Evolutionary conservation across 64 coral and sea anemone genomes (phyloP).

Genomic region (Stichodactyla mertensii): DNA sequence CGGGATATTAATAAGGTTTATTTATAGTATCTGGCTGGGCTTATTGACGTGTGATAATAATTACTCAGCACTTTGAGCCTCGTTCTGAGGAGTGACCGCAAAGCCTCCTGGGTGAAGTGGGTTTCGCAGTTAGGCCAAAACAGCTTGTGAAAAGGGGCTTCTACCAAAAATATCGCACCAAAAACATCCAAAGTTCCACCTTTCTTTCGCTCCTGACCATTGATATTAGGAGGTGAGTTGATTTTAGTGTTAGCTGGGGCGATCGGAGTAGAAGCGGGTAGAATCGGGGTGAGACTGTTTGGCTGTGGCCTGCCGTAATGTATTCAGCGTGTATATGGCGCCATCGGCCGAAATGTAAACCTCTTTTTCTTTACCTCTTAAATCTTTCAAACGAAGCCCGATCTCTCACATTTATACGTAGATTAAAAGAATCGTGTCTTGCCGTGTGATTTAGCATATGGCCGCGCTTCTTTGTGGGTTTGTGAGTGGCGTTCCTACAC

Average conservation of each 20-base stretch:
- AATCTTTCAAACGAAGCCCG: background rate
- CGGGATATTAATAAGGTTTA: background rate
- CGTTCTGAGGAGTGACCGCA: background rate
- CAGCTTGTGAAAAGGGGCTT: conserved; percentile 21
- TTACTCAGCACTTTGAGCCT: conserved; percentile 23
- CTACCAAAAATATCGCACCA: conserved; percentile 6
- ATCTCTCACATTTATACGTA: background rate
- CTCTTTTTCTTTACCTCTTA: background rate
- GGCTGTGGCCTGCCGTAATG: conserved; percentile 22
- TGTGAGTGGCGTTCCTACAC: background rate
- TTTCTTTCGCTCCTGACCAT: background rate
- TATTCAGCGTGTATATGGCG: conserved; percentile 39
- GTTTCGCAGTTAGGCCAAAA: conserved; percentile 22
- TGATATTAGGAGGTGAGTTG: background rate
- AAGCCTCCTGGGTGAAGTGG: conserved; percentile 1
- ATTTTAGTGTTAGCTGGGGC: background rate
- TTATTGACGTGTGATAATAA: conserved; percentile 6
- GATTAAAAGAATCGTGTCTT: background rate
- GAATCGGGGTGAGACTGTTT: conserved; percentile 10
- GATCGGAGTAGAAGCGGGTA: background rate
- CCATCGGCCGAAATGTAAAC: conserved; percentile 36
- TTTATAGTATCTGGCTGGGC: background rate
- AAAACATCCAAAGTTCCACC: background rate
- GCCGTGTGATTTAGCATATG: background rate
- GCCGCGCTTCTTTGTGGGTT: background rate